Base-by-base conservation (phyloP, 2,888 invertebrate species). In the Euphydryas editha region DNA sequence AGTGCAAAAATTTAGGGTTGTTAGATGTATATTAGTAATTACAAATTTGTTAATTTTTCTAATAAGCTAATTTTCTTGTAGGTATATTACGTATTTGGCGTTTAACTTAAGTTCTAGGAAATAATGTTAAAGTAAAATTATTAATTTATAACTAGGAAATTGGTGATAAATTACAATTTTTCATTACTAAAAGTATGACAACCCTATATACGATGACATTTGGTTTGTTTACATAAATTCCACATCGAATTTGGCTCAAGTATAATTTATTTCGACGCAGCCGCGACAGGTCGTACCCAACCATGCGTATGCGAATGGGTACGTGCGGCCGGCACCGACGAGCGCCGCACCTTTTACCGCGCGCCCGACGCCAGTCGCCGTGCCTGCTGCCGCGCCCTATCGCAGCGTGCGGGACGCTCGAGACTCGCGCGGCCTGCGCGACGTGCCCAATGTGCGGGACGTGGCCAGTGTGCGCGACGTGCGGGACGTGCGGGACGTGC, bases 291-390 rank as follows among this genome's bases (percentile, higher is more conserved):
- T 81, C 59, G 71, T 79, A 68, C 79, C 78, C n/a, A 73, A 68
- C 60, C 85, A 83, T 73, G 71, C 78, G 7, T 85, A 82, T 76
- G 79, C 74, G 65, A 88, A 86, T 77, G 85, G 85, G 0, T 84
- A 83, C 79, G 85, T 85, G 73, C 82, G 86, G 13, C 79, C 78
- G 37, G 46, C 73, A 68, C n/a, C 42, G n/a, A 54, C 62, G 64
- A 68, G 65, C 55, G 62, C 62, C 46, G 37, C 65, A 58, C 69
- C 47, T 18, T 18, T 54, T 57, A 20, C 62, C 62, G 59, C 65
- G 65, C 71, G 66, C 69, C 71, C 67, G 70, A 67, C 71, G 62
- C 51, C 61, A 8, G 30, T 30, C 57, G 56, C 73, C 69, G 59
- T 21, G 69, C 70, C 65, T 56, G 75, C 62, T 80, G 30, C 30